Base-by-base conservation (phyloP, 2,888 invertebrate species). In the Cephus sareptanus region DNA sequence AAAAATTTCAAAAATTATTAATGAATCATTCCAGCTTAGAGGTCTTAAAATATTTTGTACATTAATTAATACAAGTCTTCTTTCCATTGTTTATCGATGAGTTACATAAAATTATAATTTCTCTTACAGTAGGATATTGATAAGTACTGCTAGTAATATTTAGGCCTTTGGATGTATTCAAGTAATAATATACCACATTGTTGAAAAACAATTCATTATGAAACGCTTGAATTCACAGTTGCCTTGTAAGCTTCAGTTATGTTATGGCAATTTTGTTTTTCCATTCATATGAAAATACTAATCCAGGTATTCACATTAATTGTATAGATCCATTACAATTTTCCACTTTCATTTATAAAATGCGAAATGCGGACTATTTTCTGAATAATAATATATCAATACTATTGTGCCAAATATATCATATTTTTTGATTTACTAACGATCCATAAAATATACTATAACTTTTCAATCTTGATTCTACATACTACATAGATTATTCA, bases 11-110 rank as follows among this genome's bases (percentile, higher is more conserved):
- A 23, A 56, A 9, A 15, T 23, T 23, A 23, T 56, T 23, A 56
- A 23, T 9, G 23, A 56, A 23, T 6, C 9, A 56, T 23, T 9
- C 2, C 56, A 56, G 23, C 56, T 9, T 56, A 56, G 56, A 23
- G 40, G 34, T 75, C 34, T 34, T 77, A 76, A 69, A 75, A 77
- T 78, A 79, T 68, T 80, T 80, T 80, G 79, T 79, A 81, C 78
- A 78, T 81, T 74, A 73, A 76, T 40, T 79, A 56, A 76, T 34
- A 73, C 68, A 80, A 79, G 77, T 74, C 56, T 77, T 69, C 73
- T 79, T 75, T 77, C 56, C 31, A 73, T 23, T 56, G 23, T 4
- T 31, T 37, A 4, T 23, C 33, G 11, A 35, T 56, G 31, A 73
- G 4, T 23, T 34, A 76, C 71, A 74, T 75, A 69, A 31, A 71